Evolutionary conservation across 1,140 invertebrate genomes (phyloP).

Genomic region (Lasioglossum baleicum): DNA sequence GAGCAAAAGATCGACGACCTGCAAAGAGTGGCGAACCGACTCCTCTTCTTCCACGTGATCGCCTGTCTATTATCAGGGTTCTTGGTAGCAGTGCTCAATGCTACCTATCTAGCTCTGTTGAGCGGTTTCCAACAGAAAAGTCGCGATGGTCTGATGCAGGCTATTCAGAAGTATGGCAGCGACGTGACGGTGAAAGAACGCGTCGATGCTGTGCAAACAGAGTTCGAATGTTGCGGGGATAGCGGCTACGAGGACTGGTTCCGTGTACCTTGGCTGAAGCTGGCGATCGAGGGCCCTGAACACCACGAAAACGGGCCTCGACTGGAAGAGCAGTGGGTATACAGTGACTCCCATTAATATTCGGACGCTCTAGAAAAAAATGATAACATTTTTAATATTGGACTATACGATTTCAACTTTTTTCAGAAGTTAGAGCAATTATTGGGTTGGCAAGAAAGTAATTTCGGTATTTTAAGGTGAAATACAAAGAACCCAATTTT

Average conservation of each 20-base stretch:
- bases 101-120: constrained; percentile 19
- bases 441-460: too few relatives aligned
- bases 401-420: too few relatives aligned
- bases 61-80: constrained; percentile 50
- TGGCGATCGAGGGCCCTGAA: constrained; percentile 10
- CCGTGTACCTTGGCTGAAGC: constrained; percentile 36
- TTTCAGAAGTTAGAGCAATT: too few relatives aligned
- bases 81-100: constrained; percentile 37
- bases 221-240: constrained; percentile 54
- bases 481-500: too few relatives aligned
- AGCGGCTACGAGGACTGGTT: constrained; percentile 57
- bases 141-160: constrained; percentile 36
- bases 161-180: constrained; percentile 42
- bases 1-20: background rate
- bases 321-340: constrained; percentile 51
- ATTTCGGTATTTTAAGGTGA: too few relatives aligned
- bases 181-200: constrained; percentile 24
- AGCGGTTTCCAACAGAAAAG: constrained; percentile 34
- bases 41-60: constrained; percentile 44
- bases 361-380: too few relatives aligned
- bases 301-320: constrained; percentile 22
- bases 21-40: background rate
- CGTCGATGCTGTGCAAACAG: constrained; percentile 47
- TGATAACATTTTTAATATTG: too few relatives aligned
- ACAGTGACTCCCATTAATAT: too few relatives aligned